A percentile compares a stretch with the other conserved stretches of the same genome.
These are phyloP conservation scores for Napeogenes sylphis DNA, from an alignment of 2,888 invertebrate genomes.

Conservation along the genomic window DNA sequence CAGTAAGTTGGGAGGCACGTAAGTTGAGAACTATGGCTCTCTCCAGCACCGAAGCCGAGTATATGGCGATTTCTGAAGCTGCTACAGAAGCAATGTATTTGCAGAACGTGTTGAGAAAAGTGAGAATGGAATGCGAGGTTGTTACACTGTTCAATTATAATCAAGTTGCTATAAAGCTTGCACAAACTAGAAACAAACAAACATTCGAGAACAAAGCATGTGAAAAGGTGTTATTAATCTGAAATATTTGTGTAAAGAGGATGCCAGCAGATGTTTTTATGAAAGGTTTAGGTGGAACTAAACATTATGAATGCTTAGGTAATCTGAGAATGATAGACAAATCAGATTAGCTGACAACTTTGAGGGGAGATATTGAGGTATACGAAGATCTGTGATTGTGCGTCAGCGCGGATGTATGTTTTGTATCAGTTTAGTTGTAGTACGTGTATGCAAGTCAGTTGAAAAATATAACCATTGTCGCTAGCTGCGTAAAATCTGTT, in stretches of 20 bases:
- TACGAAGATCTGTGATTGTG: no score
- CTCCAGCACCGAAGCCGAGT: no score
- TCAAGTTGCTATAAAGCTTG: constrained; percentile 12
- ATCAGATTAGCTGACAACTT: no score
- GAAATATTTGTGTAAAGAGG: constrained; percentile 13
- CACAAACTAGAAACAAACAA: constrained; percentile 15
- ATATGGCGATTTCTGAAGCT: constrained; percentile 22
- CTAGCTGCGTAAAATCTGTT: no score
- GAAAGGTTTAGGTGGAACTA: constrained; percentile 11
- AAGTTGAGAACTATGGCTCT: no score
- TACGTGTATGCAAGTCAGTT: no score
- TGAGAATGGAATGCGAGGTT: constrained; percentile 7
- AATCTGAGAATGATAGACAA: constrained; percentile 12
- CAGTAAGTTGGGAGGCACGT: no score
- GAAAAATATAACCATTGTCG: no score
- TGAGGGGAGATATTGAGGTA: constrained; percentile 18
- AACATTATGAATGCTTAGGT: constrained; percentile 12
- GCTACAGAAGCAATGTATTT: constrained; percentile 14
- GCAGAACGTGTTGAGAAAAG: constrained; percentile 3
- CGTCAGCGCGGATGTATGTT: no score
- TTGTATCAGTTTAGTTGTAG: no score
- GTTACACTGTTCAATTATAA: constrained; percentile 15
- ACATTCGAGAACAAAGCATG: constrained; percentile 25
- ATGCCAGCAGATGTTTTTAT: constrained; percentile 21
- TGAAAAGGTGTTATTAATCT: constrained; percentile 12